phyloP scores from a whole-genome alignment of 92 coral and sea anemone species.

The Palythoa grandis region DNA sequence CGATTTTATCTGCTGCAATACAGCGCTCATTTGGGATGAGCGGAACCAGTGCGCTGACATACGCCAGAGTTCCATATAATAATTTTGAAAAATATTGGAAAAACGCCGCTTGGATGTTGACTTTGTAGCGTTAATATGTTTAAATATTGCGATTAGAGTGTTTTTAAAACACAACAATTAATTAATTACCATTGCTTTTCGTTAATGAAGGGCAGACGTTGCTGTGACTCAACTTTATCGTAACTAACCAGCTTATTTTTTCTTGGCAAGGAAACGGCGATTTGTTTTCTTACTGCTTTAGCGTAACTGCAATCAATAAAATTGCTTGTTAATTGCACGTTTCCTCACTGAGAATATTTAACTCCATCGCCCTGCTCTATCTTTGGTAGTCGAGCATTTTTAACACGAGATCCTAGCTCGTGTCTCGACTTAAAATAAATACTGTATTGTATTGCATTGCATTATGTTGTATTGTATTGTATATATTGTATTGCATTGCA shows the following conservation, averaged over 20 bases:
- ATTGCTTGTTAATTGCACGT: background rate
- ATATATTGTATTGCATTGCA: too few species aligned
- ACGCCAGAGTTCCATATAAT: too few species aligned
- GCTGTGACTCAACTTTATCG: background rate
- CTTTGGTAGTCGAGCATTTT: background rate
- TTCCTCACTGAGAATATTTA: background rate
- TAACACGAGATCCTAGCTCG: too few species aligned
- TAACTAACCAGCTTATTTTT: slow-evolving; percentile 3
- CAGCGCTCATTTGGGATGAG: slow-evolving; percentile 7
- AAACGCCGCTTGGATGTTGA: background rate
- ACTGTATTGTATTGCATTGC: too few species aligned
- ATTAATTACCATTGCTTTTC: slow-evolving; percentile 39
- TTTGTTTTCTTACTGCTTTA: background rate
- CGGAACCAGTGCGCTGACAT: background rate
- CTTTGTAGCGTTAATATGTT: background rate
- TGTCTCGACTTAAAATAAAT: too few species aligned
- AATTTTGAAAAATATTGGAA: too few species aligned
- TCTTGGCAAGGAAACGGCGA: background rate
- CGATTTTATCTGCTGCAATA: background rate
- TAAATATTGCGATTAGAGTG: slow-evolving; percentile 22
- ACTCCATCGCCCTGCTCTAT: background rate
- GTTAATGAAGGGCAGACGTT: background rate
- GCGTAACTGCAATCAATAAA: background rate
- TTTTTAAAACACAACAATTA: slow-evolving; percentile 27
- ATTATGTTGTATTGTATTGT: too few species aligned